These are phyloP conservation scores for Megalopta genalis DNA, from an alignment of 1,140 invertebrate genomes.

Conservation along the genomic window DNA sequence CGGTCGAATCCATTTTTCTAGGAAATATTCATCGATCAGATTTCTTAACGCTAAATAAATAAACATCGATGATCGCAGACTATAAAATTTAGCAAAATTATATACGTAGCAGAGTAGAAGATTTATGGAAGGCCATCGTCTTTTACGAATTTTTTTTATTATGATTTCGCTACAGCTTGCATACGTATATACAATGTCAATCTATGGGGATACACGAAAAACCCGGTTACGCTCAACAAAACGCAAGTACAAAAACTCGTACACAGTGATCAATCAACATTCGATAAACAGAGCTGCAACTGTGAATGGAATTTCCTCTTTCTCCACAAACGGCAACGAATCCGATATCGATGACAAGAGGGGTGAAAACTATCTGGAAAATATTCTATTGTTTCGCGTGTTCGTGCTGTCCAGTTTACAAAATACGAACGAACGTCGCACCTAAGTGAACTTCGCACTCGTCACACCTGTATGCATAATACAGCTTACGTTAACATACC, in stretches of 20 bases:
- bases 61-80: too few relatives aligned
- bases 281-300: neutral
- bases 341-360: neutral
- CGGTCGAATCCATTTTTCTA: too few relatives aligned
- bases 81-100: too few relatives aligned
- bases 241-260: conserved; percentile 24
- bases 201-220: conserved; percentile 20
- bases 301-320: neutral
- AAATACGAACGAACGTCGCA: conserved; percentile 22
- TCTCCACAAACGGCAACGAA: too few relatives aligned
- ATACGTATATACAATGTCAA: conserved; percentile 50
- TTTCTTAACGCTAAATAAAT: too few relatives aligned
- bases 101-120: too few relatives aligned
- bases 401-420: conserved; percentile 12
- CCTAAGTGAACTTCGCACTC: conserved; percentile 7
- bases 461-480: conserved; percentile 39
- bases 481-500: conserved; percentile 51
- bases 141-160: conserved; percentile 51
- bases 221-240: conserved; percentile 18
- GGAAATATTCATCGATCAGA: too few relatives aligned
- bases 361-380: neutral
- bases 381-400: conserved; percentile 26
- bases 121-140: neutral
- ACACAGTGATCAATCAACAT: conserved; percentile 1
- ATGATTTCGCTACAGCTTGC: conserved; percentile 39